phyloP scores from a whole-genome alignment of 2,113 vertebrate species.

The Euleptes europaea region DNA sequence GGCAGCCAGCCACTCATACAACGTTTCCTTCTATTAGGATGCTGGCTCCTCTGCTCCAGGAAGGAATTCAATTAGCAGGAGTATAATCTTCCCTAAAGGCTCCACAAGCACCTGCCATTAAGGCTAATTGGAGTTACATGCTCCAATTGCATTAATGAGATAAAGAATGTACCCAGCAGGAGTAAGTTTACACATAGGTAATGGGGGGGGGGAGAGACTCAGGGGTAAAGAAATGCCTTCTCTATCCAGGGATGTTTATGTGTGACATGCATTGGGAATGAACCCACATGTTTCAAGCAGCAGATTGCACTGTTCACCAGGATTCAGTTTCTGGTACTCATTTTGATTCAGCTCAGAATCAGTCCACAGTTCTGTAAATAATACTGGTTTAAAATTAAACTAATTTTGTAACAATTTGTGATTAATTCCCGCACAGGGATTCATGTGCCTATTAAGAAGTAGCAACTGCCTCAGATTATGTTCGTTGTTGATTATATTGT shows the following conservation, averaged over 20 bases:
- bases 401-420: not conserved
- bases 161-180: not conserved
- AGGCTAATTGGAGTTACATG: conserved; percentile 27
- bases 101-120: conserved; percentile 7
- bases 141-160: conserved; percentile 7
- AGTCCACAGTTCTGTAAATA: not conserved
- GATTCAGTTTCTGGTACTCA: not conserved
- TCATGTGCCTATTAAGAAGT: not conserved
- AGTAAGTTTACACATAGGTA: conserved; percentile 2
- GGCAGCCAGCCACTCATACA: not conserved
- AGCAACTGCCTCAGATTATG: too few relatives aligned
- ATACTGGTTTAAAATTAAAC: not conserved
- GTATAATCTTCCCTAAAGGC: conserved; percentile 1
- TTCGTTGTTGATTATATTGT: too few relatives aligned
- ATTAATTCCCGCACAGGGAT: not conserved
- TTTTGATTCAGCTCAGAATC: not conserved
- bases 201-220: too few relatives aligned
- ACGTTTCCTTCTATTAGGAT: not conserved
- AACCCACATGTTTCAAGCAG: not conserved
- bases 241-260: not conserved
- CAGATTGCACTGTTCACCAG: not conserved
- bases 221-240: not conserved
- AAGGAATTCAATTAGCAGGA: conserved; percentile 29
- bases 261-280: not conserved
- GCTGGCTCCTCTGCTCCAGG: not conserved